Evolutionary conservation across 1,140 invertebrate species (phyloP).

Genomic region (Conus betulinus): DNA sequence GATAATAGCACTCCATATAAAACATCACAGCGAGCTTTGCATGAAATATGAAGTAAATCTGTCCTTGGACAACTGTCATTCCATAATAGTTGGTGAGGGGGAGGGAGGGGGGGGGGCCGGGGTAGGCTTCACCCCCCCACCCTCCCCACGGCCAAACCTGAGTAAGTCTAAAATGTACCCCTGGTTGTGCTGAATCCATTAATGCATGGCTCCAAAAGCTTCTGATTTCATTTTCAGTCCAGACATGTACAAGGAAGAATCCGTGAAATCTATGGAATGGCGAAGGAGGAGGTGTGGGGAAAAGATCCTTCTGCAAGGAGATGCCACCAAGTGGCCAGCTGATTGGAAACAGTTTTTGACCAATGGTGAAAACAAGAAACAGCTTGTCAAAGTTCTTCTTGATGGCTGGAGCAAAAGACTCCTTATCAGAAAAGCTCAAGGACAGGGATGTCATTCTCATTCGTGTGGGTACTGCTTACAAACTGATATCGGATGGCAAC

Average conservation of each 20-base stretch:
- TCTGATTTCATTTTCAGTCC: conserved; percentile 26
- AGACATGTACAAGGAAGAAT: neutral
- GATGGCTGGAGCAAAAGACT: conserved; percentile 31
- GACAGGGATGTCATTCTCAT: conserved; percentile 30
- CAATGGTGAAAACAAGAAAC: conserved; percentile 51
- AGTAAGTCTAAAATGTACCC: no score
- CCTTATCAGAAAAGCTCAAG: conserved; percentile 11
- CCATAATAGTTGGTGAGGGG: no score
- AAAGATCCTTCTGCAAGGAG: conserved; percentile 31
- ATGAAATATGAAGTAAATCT: no score
- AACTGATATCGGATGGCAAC: neutral
- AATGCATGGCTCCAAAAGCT: no score
- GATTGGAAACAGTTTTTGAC: conserved; percentile 46
- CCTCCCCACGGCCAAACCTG: no score
- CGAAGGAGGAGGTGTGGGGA: conserved; percentile 14
- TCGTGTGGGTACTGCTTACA: conserved; percentile 31
- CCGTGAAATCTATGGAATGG: neutral
- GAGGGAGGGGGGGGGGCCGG: no score
- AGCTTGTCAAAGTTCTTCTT: conserved; percentile 33
- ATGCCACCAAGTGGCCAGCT: conserved; percentile 34
- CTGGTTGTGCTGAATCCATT: no score
- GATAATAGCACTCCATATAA: no score
- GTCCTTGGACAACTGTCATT: no score
- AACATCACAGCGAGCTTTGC: no score
- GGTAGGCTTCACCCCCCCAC: no score